phyloP scores from a whole-genome alignment of 1,140 invertebrate genomes.

The Cyclina sinensis region DNA sequence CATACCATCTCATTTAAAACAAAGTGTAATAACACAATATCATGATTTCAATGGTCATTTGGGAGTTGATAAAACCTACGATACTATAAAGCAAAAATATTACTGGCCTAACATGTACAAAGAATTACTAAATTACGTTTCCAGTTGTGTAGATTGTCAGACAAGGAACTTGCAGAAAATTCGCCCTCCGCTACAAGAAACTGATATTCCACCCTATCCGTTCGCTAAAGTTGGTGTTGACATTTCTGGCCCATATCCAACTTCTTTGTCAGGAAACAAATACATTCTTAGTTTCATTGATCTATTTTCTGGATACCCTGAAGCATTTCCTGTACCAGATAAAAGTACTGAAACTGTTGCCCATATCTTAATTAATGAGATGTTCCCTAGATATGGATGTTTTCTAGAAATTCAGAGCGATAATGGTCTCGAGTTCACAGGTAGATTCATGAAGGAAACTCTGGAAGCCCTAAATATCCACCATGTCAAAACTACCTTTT shows the following conservation, averaged over 20 bases:
- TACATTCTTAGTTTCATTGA: slow-evolving; percentile 64
- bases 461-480: slow-evolving; percentile 44
- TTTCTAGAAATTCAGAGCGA: slow-evolving; percentile 61
- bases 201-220: slow-evolving; percentile 56
- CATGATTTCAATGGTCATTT: slow-evolving; percentile 64
- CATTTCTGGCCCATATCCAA: slow-evolving; percentile 66
- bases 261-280: slow-evolving; percentile 59
- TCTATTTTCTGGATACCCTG: slow-evolving; percentile 57
- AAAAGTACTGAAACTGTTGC: slow-evolving; percentile 57
- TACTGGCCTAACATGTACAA: too few species aligned
- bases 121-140: slow-evolving; percentile 36
- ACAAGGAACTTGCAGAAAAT: slow-evolving; percentile 19
- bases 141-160: slow-evolving; percentile 65
- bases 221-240: slow-evolving; percentile 66
- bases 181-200: slow-evolving; percentile 56
- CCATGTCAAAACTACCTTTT: slow-evolving; percentile 56
- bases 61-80: slow-evolving; percentile 59
- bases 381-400: slow-evolving; percentile 63
- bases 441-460: slow-evolving; percentile 43
- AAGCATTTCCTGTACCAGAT: slow-evolving; percentile 64
- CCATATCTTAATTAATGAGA: slow-evolving; percentile 69
- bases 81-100: slow-evolving; percentile 50
- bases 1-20: slow-evolving; percentile 33
- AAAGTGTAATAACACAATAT: slow-evolving; percentile 48
- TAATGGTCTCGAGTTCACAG: slow-evolving; percentile 65